A percentile compares a stretch with the other conserved stretches of the same genome.
Evolutionary conservation across 2,888 invertebrate species (phyloP).

Genomic region (Drosophila nigritarsus): DNA sequence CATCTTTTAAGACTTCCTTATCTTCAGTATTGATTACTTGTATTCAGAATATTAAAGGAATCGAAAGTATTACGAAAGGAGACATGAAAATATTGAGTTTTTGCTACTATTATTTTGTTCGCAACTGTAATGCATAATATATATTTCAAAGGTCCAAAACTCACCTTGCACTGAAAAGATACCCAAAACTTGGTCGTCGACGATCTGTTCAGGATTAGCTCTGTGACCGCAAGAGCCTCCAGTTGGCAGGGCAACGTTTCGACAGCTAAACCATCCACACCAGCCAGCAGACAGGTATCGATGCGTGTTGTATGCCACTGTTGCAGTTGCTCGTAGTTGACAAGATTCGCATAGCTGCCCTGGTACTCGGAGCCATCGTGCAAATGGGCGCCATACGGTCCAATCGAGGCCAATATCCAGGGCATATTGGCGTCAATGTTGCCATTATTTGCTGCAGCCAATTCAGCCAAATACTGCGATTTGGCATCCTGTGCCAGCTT

Average conservation of each 20-base stretch:
- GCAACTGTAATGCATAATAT: background rate
- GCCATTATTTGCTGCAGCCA: slow-evolving; percentile 27
- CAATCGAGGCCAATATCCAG: slow-evolving; percentile 93
- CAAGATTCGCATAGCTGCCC: slow-evolving; percentile 90
- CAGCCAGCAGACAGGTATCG: slow-evolving; percentile 89
- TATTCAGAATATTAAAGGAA: no score
- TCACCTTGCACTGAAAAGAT: slow-evolving; percentile 90
- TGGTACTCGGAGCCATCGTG: slow-evolving; percentile 96
- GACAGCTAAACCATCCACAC: slow-evolving; percentile 92
- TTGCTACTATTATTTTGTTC: no score
- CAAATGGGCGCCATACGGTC: slow-evolving; percentile 95
- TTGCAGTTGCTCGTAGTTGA: slow-evolving; percentile 88
- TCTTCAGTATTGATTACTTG: no score
- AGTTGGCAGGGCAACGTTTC: slow-evolving; percentile 94
- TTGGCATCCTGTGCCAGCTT: slow-evolving; percentile 90
- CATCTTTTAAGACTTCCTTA: no score
- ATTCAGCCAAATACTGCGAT: slow-evolving; percentile 86
- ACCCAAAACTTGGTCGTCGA: slow-evolving; percentile 93
- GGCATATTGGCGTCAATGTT: slow-evolving; percentile 43
- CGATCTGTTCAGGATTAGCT: slow-evolving; percentile 89
- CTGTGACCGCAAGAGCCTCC: slow-evolving; percentile 93
- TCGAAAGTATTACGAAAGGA: background rate
- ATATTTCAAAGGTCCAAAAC: background rate
- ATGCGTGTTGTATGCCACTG: slow-evolving; percentile 94
- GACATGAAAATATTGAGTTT: background rate